Evolutionary conservation across 2,888 invertebrate species (phyloP), one percentile per base, ranked within the genome.

Genomic region (Drosophila emarginata): DNA sequence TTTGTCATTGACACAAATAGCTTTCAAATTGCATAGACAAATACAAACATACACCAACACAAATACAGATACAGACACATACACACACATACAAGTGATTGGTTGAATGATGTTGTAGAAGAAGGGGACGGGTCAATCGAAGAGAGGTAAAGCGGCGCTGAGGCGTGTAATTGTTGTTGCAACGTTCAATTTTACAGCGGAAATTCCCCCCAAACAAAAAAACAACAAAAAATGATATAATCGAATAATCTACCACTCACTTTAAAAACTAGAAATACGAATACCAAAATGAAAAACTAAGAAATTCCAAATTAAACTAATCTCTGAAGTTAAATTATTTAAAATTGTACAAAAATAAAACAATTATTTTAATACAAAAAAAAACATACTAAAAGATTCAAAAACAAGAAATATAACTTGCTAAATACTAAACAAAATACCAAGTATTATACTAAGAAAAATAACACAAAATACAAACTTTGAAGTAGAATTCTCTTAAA

Each of bases 1-100:
- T 84, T 84, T 84, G 85, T 87, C 88, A 85, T 85, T 85, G 85
- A 87, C 85, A 85, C 85, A 85, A 85, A 85, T 85, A 85, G 77
- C 86, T 87, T 87, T 85, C 88, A 85, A 85, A 85, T 85, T 87
- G 87, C 78, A 79, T 68, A 79, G 78, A 70, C 77, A 78, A 73
- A 69, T 63, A 66, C 60, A 67, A 62, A 72, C 40, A 76, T 67
- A 66, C 57, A 59, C 52, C 54, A 52, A 76, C 45, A 65, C 51
- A 70, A 37, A 61, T 50, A 70, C 36, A n/a, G n/a, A n/a, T n/a
- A 54, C 26, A 58, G 39, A 61, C 51, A 70, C 32, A 54, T 21
- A 58, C 28, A 66, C 39, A 61, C 15, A 54, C 50, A 26, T 45
- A 21, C 50, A 39, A 58, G 28, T 50, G 59, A 59, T 26, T 45